Base-by-base conservation (phyloP, 1,140 invertebrate species). In the Nomia melanderi region DNA sequence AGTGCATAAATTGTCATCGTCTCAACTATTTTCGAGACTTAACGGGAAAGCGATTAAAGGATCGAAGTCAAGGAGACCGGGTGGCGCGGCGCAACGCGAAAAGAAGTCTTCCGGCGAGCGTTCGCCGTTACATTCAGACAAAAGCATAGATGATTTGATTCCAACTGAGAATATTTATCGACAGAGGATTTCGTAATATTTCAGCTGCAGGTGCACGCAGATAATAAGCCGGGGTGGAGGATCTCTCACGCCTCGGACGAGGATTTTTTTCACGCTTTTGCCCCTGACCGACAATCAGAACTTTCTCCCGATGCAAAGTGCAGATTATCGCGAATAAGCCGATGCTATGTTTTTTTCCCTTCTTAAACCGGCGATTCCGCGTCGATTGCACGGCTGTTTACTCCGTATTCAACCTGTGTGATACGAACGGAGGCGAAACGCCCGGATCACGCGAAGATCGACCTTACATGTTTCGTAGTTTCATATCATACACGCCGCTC, bases 381-480 rank as follows among this genome's bases (percentile, higher is more conserved):
- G 27, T 9, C 62, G 50, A 66, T 74, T 54, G 56, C 67, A 41
- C 67, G 29, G 67, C 39, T 57, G 67, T 74, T 74, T 57, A 31
- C 71, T 66, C 36, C 65, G 65, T 74, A 66, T 64, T 20, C 47
- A n/a, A 17, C 23, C 36, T 27, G 63, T 17, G 62, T 41, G 63
- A 31, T 44, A 41, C 72, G 27, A 66, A 56, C 56, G 29, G 57
- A 62, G 57, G 39, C 70, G 57, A 50, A 50, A 50, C 39, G 23
- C n/a, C n/a, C n/a, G 56, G 25, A 36, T 74, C 71, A 74, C 72
- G 72, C 72, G 72, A 74, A 56, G 50, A 17, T 31, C 41, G 57
- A 25, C 36, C 50, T 73, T 39, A 31, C 20, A 44, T 25, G 36
- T 47, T 14, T 12, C 60, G n/a, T 33, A 39, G 29, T 25, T 47